A percentile compares a stretch with the other conserved stretches of the same genome.
phyloP scores from a whole-genome alignment of 2,113 vertebrate species.

The Nibea albiflora region DNA sequence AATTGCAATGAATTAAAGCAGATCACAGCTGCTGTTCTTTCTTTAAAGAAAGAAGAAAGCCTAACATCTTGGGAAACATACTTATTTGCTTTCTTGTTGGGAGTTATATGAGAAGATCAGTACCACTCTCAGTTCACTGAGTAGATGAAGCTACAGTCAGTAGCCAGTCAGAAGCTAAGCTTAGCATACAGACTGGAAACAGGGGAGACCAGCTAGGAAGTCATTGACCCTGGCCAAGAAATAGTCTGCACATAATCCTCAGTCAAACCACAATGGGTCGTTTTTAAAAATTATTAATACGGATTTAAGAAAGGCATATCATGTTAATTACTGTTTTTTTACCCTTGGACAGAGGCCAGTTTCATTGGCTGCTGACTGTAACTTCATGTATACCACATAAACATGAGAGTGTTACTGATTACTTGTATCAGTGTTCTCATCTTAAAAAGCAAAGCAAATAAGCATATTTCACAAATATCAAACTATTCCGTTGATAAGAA shows the following conservation, averaged over 20 bases:
- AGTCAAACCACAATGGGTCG: neutral
- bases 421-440: neutral
- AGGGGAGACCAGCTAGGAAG: neutral
- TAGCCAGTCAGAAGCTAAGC: neutral
- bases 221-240: neutral
- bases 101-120: slow-evolving; percentile 1
- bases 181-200: neutral
- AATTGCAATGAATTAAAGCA: slow-evolving; percentile 4
- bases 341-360: neutral
- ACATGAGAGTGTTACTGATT: neutral
- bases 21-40: slow-evolving; percentile 1
- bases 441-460: neutral
- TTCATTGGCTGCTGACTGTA: neutral
- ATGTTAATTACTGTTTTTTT: neutral
- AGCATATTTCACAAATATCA: neutral
- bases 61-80: slow-evolving; percentile 4
- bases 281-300: neutral
- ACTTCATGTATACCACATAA: neutral
- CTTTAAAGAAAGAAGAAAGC: neutral
- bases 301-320: neutral
- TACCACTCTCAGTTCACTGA: neutral
- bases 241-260: neutral
- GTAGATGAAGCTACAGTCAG: slow-evolving; percentile 7
- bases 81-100: slow-evolving; percentile 13
- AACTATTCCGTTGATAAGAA: neutral